Evolutionary conservation across 1,140 invertebrate species (phyloP).

Genomic region (Thalassaphorura encarpata): DNA sequence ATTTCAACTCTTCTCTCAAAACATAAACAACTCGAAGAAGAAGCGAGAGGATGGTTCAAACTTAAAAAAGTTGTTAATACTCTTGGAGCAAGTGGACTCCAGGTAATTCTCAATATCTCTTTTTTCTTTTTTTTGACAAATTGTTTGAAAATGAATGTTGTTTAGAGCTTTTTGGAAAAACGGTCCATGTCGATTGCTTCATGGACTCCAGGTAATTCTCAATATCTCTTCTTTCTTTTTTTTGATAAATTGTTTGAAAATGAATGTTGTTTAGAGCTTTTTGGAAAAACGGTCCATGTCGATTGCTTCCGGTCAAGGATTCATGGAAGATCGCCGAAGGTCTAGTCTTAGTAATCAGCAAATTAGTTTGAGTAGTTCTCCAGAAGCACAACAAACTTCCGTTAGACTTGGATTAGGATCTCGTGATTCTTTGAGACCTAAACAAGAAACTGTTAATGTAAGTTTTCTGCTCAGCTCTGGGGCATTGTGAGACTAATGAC

Average conservation of each 20-base stretch:
- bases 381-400: too few species aligned
- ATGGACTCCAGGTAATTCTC: not conserved
- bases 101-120: not conserved
- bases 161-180: not conserved
- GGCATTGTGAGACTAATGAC: not conserved
- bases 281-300: not conserved
- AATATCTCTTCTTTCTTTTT: not conserved
- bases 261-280: not conserved
- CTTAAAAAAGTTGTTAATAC: too few species aligned
- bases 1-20: constrained; percentile 71
- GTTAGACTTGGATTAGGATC: too few species aligned
- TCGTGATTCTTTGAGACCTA: too few species aligned
- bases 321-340: too few species aligned
- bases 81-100: not conserved
- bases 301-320: too few species aligned
- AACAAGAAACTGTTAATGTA: too few species aligned
- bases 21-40: constrained; percentile 70
- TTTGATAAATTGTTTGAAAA: not conserved
- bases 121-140: not conserved
- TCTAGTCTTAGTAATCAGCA: too few species aligned
- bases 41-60: constrained; percentile 59
- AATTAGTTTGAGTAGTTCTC: too few species aligned
- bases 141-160: not conserved
- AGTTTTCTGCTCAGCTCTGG: not conserved
- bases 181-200: not conserved